Evolutionary conservation across 2,797 vertebrate genomes (phyloP), one percentile per base, ranked within the genome.

Genomic region (Argya squamiceps): DNA sequence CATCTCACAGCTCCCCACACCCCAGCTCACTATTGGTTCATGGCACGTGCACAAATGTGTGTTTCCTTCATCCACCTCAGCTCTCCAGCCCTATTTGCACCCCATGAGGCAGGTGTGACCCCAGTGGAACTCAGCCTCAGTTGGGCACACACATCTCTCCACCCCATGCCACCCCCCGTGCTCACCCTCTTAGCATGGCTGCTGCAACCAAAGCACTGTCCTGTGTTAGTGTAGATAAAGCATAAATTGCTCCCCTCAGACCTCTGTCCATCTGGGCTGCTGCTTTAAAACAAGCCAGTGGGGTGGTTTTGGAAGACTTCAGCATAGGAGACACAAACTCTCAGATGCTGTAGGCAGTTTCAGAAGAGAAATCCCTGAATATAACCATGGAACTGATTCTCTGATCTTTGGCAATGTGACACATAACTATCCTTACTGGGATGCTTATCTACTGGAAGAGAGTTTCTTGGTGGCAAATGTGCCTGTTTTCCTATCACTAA

Each of bases 151-250:
- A 2, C 7, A 52, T 10, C 19, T 49, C 19, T 58, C 36, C 36
- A 43, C 37, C n/a, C 21, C 9, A 2, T 26, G 27, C 39, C 36
- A 24, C 2, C 2, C 2, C 14, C 24, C 0, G 0, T 14, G 17
- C 23, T 67, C 23, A 11, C 21, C 9, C 63, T 21, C 36, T 13
- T 9, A 36, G 46, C 0, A 0, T 7, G 41, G 19, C 68, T 73
- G 50, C 46, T 64, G 53, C 50, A 52, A 41, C 41, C 50, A 37
- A 56, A 64, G 14, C 29, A 6, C 19, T 60, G 46, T 29, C 22
- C 37, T 16, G 32, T 2, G 0, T 39, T 46, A 9, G 8, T 21
- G 32, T 14, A 75, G 46, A 68, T 36, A 52, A 60, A 78, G 20
- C 58, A 14, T 20, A 27, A 71, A 62, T 14, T 53, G 39, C 29